Base-by-base conservation (phyloP, 2,113 vertebrate genomes). In the Morphnarchus princeps region DNA sequence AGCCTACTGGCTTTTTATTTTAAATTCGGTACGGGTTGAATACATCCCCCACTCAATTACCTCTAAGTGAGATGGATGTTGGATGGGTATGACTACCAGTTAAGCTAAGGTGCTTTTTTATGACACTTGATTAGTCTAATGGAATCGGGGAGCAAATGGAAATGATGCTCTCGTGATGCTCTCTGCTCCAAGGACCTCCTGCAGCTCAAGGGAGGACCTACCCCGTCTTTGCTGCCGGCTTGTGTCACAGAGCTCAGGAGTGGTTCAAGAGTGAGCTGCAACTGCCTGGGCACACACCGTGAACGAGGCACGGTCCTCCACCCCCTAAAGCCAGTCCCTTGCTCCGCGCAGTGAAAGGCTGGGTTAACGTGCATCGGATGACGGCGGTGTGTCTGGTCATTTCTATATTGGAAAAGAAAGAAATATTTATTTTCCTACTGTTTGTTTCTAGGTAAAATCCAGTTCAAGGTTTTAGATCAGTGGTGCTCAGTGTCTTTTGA, bases 31-130 rank as follows among this genome's bases (percentile, higher is more conserved):
- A 13, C 0, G 0, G 49, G 49, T 55, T 63, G 62, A 86, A 77
- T 19, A 18, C 20, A 59, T 67, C 8, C 34, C 7, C 26, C 1
- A 2, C 52, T 90, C 66, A 65, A 12, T 76, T 93, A 77, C 40
- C 21, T 80, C 49, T 59, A 42, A 74, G 70, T 55, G 58, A 92
- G 49, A 77, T 40, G 49, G 62, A 72, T 0, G 0, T 28, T 43
- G 42, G 34, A 67, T 82, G 74, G 28, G 16, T 72, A 31, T 28
- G 21, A 57, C 18, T 63, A 45, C 25, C 57, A 72, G 57, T 61
- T 87, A 63, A 76, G 32, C 15, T 76, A 21, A 92, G 61, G 34
- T 73, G 40, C 38, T 69, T 94, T 83, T 85, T 93, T 69, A 59
- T 58, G 32, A 61, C 57, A 57, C 50, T 76, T 55, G 36, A 72